Conservation (phyloP, 2,113 vertebrate genomes). For the Apteryx mantelli region DNA sequence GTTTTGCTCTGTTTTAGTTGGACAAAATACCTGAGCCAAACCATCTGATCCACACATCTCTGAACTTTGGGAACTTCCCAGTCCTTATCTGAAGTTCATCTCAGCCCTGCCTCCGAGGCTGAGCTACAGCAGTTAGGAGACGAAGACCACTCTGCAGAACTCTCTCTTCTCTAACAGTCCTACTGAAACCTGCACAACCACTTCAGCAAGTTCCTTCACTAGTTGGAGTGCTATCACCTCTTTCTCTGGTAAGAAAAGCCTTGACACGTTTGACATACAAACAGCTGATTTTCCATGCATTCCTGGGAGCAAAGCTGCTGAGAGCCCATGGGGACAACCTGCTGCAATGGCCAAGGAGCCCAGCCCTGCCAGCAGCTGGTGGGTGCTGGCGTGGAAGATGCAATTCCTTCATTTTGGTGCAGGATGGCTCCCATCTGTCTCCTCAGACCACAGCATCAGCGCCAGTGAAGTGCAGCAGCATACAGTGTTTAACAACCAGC, state of each 20-base stretch:
- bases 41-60: background rate
- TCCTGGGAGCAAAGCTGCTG: background rate
- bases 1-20: background rate
- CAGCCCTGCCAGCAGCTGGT: background rate
- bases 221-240: rapidly evolving
- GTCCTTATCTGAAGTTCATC: rapidly evolving
- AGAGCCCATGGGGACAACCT: background rate
- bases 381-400: no score
- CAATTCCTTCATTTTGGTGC: no score
- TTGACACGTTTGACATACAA: rapidly evolving
- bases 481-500: background rate
- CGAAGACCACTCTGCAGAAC: rapidly evolving
- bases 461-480: background rate
- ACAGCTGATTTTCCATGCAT: background rate
- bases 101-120: background rate
- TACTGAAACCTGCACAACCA: rapidly evolving
- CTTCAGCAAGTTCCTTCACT: background rate
- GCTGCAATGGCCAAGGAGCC: no score
- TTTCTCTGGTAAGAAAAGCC: background rate
- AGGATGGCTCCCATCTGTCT: background rate
- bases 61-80: background rate
- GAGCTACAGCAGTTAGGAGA: background rate
- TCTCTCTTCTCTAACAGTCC: background rate
- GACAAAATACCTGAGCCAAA: background rate
- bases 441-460: rapidly evolving